Conservation (phyloP, 2,888 invertebrate species). For the Eupithecia abbreviata region DNA sequence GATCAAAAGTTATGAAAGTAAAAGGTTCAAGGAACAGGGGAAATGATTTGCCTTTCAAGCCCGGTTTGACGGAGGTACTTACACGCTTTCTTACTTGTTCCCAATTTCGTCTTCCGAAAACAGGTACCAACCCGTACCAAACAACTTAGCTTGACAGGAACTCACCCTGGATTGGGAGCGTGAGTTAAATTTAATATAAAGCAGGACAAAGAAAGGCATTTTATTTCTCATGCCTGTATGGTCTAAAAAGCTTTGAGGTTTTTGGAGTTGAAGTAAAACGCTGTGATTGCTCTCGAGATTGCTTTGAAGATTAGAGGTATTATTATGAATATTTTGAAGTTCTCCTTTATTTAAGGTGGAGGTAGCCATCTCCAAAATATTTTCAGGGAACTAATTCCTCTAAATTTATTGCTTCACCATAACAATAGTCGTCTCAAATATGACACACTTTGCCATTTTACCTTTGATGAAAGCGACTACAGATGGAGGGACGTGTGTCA, state of each 20-base stretch:
- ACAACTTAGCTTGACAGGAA: constrained; percentile 15
- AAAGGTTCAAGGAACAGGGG: not conserved
- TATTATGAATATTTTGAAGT: constrained; percentile 24
- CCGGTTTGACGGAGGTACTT: not conserved
- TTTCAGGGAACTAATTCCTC: not conserved
- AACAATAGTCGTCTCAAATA: not conserved
- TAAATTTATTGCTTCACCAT: not conserved
- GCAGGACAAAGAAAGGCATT: constrained; percentile 23
- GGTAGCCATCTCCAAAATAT: not conserved
- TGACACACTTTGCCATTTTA: no score
- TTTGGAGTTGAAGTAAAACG: constrained; percentile 24
- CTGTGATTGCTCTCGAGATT: constrained; percentile 23
- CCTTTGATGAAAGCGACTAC: not conserved
- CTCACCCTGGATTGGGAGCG: constrained; percentile 23
- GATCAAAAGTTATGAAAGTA: constrained; percentile 8
- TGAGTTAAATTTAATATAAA: constrained; percentile 31
- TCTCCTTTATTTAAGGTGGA: constrained; percentile 9
- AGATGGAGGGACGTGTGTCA: no score
- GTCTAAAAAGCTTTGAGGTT: constrained; percentile 18
- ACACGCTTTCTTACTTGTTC: not conserved
- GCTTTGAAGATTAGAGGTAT: constrained; percentile 28
- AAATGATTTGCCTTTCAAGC: not conserved
- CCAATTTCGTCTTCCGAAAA: not conserved
- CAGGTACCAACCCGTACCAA: not conserved
- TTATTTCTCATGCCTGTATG: constrained; percentile 17